A percentile compares a stretch with the other conserved stretches of the same genome.
phyloP scores from a whole-genome alignment of 2,888 invertebrate genomes.

The Melanophora roralis region DNA sequence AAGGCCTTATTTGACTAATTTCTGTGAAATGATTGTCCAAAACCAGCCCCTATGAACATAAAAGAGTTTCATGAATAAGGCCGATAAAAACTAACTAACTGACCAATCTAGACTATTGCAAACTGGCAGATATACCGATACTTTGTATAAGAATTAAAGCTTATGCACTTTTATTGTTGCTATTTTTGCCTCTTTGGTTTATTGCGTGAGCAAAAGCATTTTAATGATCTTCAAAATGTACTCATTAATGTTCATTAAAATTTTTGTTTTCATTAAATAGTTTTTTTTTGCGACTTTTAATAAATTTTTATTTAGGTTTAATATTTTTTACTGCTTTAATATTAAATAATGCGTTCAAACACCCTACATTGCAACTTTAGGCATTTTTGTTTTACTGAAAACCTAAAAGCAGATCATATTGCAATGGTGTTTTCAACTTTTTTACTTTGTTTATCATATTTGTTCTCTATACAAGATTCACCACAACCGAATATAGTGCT shows the following conservation, averaged over 20 bases:
- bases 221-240: constrained; percentile 43
- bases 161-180: not conserved
- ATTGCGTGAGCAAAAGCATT: constrained; percentile 12
- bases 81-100: not conserved
- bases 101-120: not conserved
- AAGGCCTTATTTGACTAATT: too few relatives aligned
- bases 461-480: too few relatives aligned
- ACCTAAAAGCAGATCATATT: too few relatives aligned
- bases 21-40: too few relatives aligned
- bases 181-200: constrained; percentile 4
- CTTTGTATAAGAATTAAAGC: constrained; percentile 21
- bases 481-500: not conserved
- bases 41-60: not conserved
- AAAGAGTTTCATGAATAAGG: too few relatives aligned
- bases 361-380: too few relatives aligned
- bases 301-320: not conserved
- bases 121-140: not conserved
- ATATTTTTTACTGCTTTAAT: not conserved
- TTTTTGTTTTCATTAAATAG: not conserved
- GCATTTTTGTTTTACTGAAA: too few relatives aligned
- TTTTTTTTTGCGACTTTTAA: constrained; percentile 1
- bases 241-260: constrained; percentile 11
- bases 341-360: constrained; percentile 13
- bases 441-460: too few relatives aligned
- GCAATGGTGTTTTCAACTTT: too few relatives aligned